phyloP scores from a whole-genome alignment of 2,113 vertebrate species.

The Smithornis capensis region DNA sequence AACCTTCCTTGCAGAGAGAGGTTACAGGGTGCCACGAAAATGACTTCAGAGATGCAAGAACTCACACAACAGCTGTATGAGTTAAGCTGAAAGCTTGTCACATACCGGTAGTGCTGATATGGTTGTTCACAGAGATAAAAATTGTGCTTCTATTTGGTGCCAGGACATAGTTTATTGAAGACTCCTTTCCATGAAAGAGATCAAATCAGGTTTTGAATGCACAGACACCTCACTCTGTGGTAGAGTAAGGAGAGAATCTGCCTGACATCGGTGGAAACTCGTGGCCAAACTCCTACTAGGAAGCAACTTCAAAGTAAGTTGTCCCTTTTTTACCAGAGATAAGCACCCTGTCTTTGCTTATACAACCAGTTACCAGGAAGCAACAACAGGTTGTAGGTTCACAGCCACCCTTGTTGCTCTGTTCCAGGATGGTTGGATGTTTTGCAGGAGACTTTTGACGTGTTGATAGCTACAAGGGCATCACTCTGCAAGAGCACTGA shows the following conservation, averaged over 20 bases:
- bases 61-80: constrained; percentile 17
- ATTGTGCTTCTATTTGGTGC: constrained; percentile 3
- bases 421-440: not conserved
- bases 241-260: not conserved
- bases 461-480: not conserved
- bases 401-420: not conserved
- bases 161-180: constrained; percentile 29
- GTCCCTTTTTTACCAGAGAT: no score
- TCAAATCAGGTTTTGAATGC: not conserved
- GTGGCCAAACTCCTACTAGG: not conserved
- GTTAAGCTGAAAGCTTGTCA: not conserved
- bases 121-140: constrained; percentile 46
- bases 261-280: not conserved
- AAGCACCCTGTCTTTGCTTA: not conserved
- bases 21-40: not conserved
- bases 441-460: not conserved
- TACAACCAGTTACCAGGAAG: not conserved
- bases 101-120: constrained; percentile 33
- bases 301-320: not conserved
- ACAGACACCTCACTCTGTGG: not conserved
- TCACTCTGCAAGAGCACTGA: not conserved
- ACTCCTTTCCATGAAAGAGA: constrained; percentile 5
- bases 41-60: not conserved
- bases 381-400: not conserved
- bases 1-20: not conserved